Base-by-base conservation (phyloP, 2,797 vertebrate genomes). In the Syngnathus rostellatus region DNA sequence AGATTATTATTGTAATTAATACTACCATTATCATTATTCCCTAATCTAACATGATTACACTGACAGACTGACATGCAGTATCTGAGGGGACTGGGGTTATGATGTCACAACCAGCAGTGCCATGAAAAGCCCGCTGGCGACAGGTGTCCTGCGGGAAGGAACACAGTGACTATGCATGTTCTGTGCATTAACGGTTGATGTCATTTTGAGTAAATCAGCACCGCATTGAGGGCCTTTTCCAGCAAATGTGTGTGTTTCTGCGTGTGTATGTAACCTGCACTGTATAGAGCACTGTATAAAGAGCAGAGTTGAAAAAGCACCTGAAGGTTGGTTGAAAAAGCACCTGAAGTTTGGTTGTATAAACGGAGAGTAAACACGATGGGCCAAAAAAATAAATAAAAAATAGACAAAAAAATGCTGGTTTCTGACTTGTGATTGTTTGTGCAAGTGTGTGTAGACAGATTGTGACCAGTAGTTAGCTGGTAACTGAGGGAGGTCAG, bases 31-130 rank as follows among this genome's bases (percentile, higher is more conserved):
- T 85, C 78, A 80, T 86, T 82, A 89, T 81, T 81, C 83, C 83
- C 87, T 89, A 89, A 84, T 85, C 88, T 87, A 89, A 89, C 86
- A 88, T 87, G 81, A 85, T 86, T 88, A 89, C 85, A 89, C 79
- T 78, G 88, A 89, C 82, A 85, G 86, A 87, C 83, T 84, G 88
- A 89, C 88, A 88, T 89, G 87, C 88, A 89, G 88, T 86, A 89
- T 85, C 87, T 73, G 79, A 81, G 75, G 1, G 23, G 54, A 9
- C 48, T 25, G 17, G 84, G 77, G 78, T 76, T 77, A 74, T 81
- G 78, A 83, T 62, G 74, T 83, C 79, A 81, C 79, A 80, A 79
- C 82, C 76, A 43, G 68, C 73, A 62, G 70, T 63, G 66, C 82
- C 66, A 6, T 72, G 59, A 70, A 72, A 77, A 74, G 81, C 83